Conservation (phyloP, 2,113 vertebrate species). For the Tenebrosternarchus preto region DNA sequence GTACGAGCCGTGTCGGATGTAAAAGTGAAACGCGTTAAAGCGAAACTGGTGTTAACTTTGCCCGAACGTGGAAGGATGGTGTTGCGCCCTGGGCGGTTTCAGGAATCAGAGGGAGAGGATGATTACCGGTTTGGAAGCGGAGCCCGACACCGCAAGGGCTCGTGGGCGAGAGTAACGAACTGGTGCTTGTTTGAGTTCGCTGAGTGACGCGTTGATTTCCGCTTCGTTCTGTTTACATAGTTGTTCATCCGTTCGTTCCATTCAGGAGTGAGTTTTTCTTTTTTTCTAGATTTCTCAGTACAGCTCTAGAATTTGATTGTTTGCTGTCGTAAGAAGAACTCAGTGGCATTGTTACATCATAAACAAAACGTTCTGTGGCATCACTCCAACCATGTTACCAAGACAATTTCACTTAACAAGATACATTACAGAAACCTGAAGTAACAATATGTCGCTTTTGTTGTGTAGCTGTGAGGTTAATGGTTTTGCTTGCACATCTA, state of each 20-base stretch:
- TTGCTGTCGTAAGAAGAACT: conserved; percentile 1
- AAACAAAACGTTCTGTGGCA: neutral
- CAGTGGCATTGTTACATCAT: neutral
- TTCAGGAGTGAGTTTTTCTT: neutral
- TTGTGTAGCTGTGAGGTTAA: too few species aligned
- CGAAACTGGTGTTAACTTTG: conserved; percentile 25
- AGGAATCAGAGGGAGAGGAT: neutral
- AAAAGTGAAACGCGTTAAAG: neutral
- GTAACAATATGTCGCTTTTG: too few species aligned
- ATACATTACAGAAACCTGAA: too few species aligned
- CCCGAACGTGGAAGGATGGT: conserved; percentile 1
- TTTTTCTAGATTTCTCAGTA: neutral
- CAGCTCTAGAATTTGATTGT: neutral
- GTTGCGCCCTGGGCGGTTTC: neutral
- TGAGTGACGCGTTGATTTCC: conserved; percentile 26
- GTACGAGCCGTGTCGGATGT: too few species aligned
- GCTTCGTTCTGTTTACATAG: conserved; percentile 18
- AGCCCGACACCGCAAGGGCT: conserved; percentile 21
- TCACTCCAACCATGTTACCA: too few species aligned
- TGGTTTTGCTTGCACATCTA: too few species aligned
- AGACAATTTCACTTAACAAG: too few species aligned
- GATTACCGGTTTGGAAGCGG: neutral
- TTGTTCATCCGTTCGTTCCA: conserved; percentile 8
- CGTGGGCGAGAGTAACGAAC: conserved; percentile 43
- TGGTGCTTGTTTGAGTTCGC: conserved; percentile 33